Conservation (phyloP, 2,888 invertebrate genomes). For the Caenorhabditis angaria region DNA sequence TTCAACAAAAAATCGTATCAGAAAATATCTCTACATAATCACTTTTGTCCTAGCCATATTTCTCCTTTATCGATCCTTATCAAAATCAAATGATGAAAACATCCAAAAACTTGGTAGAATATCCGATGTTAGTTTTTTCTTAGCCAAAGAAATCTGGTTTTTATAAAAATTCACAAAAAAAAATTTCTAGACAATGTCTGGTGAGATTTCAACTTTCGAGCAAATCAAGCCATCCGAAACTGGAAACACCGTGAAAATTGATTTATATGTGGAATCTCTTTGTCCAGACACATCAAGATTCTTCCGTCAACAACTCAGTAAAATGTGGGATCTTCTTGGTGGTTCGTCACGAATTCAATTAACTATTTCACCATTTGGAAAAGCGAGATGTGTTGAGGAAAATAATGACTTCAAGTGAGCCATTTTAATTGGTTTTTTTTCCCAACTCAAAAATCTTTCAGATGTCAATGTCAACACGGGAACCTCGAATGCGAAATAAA, state of each 20-base stretch:
- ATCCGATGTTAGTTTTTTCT: constrained; percentile 26
- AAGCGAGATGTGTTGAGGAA: constrained; percentile 63
- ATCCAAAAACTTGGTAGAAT: constrained; percentile 18
- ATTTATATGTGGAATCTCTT: constrained; percentile 71
- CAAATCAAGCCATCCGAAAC: constrained; percentile 3
- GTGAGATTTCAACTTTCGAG: background rate
- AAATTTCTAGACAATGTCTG: constrained; percentile 7
- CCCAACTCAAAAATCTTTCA: constrained; percentile 20
- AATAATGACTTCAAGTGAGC: constrained; percentile 57
- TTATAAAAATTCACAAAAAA: constrained; percentile 3
- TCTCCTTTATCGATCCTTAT: constrained; percentile 23
- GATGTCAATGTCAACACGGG: constrained; percentile 71
- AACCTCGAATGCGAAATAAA: constrained; percentile 67
- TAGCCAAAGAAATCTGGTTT: background rate
- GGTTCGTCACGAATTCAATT: constrained; percentile 58
- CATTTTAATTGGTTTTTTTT: background rate
- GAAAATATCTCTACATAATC: constrained; percentile 61
- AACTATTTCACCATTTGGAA: constrained; percentile 69
- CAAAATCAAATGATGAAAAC: constrained; percentile 8
- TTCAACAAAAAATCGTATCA: constrained; percentile 39
- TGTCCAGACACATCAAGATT: constrained; percentile 70
- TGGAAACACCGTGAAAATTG: constrained; percentile 57
- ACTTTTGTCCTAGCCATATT: constrained; percentile 32
- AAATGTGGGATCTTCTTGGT: constrained; percentile 48
- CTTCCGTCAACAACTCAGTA: constrained; percentile 33